Conservation (phyloP, 2,797 vertebrate species). For the Poeciliopsis turneri region DNA sequence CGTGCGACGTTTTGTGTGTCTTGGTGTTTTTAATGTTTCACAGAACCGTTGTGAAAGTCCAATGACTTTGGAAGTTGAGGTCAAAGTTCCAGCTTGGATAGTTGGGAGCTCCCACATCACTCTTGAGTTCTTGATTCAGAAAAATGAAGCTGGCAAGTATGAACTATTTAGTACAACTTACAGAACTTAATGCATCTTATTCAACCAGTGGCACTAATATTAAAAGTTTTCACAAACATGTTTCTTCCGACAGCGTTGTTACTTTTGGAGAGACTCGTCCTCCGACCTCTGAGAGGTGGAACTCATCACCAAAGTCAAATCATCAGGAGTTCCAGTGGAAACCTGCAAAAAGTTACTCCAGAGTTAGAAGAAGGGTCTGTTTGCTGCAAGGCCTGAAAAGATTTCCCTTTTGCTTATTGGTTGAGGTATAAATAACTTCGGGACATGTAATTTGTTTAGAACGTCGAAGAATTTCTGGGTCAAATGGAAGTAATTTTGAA, state of each 20-base stretch:
- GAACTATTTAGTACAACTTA: not conserved
- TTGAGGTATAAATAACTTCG: not conserved
- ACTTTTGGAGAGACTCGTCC: not conserved
- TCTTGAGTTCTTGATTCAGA: not conserved
- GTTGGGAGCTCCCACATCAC: not conserved
- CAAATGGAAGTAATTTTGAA: not conserved
- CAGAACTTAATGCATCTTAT: not conserved
- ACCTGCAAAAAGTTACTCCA: not conserved
- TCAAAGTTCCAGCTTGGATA: not conserved
- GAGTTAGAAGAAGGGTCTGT: not conserved
- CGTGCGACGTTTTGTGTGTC: not conserved
- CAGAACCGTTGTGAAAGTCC: no score
- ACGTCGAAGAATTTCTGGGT: not conserved
- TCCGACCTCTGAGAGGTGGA: not conserved
- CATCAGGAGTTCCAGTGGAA: not conserved
- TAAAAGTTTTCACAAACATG: not conserved
- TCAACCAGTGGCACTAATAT: not conserved
- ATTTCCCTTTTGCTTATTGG: not conserved
- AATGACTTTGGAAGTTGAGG: not conserved
- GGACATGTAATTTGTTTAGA: not conserved
- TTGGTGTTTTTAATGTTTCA: not conserved
- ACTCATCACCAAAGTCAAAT: not conserved
- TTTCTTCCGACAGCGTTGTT: not conserved
- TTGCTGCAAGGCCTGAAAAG: not conserved
- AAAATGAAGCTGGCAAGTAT: not conserved